Evolutionary conservation across 2,113 vertebrate genomes (phyloP).

Genomic region (Lampris megalopsis): DNA sequence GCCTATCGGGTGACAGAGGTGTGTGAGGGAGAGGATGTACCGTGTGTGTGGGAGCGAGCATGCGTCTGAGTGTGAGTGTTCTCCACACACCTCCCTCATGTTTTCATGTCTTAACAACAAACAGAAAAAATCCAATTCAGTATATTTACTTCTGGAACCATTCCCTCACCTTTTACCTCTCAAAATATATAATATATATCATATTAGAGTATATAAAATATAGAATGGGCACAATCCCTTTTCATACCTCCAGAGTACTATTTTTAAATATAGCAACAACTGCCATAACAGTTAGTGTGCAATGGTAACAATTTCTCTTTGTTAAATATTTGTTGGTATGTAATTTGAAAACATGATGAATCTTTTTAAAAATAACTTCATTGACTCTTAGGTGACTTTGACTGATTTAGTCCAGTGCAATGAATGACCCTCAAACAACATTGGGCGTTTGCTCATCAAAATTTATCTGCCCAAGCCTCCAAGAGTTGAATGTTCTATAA

Average conservation of each 20-base stretch:
- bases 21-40: slow-evolving; percentile 75
- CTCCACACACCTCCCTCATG: slow-evolving; percentile 81
- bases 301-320: slow-evolving; percentile 76
- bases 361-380: slow-evolving; percentile 76
- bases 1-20: slow-evolving; percentile 69
- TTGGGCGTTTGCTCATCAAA: slow-evolving; percentile 74
- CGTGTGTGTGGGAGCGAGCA: slow-evolving; percentile 46
- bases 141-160: slow-evolving; percentile 80
- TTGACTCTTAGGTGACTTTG: slow-evolving; percentile 76
- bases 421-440: slow-evolving; percentile 82
- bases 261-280: slow-evolving; percentile 80
- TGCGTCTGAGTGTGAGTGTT: slow-evolving; percentile 77
- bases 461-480: slow-evolving; percentile 75
- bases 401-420: slow-evolving; percentile 83
- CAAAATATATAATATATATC: slow-evolving; percentile 87
- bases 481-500: slow-evolving; percentile 75
- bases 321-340: slow-evolving; percentile 79
- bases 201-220: slow-evolving; percentile 86
- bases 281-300: slow-evolving; percentile 80
- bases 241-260: slow-evolving; percentile 81
- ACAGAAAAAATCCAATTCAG: slow-evolving; percentile 77
- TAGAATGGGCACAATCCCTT: slow-evolving; percentile 84
- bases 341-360: slow-evolving; percentile 81
- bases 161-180: slow-evolving; percentile 83
- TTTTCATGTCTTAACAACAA: slow-evolving; percentile 79